Evolutionary conservation across 1,140 invertebrate species (phyloP), one percentile per base, ranked within the genome.

Genomic region (Colletes gigas): DNA sequence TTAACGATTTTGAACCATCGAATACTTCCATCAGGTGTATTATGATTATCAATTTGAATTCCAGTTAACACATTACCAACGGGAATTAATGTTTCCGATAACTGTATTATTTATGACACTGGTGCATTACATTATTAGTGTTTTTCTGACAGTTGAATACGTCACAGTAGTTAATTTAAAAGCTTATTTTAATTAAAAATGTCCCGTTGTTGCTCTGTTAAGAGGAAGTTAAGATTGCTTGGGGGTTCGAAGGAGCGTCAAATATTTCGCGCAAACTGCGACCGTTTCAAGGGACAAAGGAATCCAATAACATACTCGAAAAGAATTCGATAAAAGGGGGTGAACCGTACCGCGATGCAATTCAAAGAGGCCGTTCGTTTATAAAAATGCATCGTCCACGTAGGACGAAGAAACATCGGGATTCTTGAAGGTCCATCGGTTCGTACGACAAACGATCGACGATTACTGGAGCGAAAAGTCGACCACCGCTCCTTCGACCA

Each of bases 381-480:
- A 59, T 47, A 76, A 59, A 68, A 68, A 21, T 54, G 67, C 44
- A 59, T 62, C 19, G 75, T 30, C 8, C 55, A 17, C 47, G 67
- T 50, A 55, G 14, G 50, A 39, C 17, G 6, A 67, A 77, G 21
- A 21, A 77, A 44, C 5, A 14, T 9, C 14, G 15, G n/a, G 57
- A 59, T 39, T 82, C 75, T 85, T 70, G 60, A 44, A 67, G 63
- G 55, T 80, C 15, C 55, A 65, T 83, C 68, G 54, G 68, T 86
- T 88, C 85, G 85, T 87, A 78, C 83, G 82, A 85, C 88, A 89
- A 89, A 90, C 89, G 90, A 90, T 91, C 80, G 76, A 67, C 87
- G 84, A 88, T 92, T 91, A 90, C 83, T 90, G 88, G 89, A 91
- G 90, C 90, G 90, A 89, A 83, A 90, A 89, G 68, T 83, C 88